Percentiles rank a stretch among this genome's conserved stretches.
These are phyloP conservation scores for Coregonus sp. DNA, from an alignment of 2,797 vertebrate genomes.

Conservation along the genomic window DNA sequence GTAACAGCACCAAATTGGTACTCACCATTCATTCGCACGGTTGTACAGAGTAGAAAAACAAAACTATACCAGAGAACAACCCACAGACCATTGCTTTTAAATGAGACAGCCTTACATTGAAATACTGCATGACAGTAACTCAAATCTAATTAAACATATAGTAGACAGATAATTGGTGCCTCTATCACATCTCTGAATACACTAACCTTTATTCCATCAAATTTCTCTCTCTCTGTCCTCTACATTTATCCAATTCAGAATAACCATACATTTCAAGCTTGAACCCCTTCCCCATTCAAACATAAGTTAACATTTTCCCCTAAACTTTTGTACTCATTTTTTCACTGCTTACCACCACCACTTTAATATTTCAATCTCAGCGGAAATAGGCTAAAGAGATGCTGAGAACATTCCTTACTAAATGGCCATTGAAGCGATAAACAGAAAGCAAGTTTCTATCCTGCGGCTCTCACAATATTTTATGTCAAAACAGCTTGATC, in stretches of 20 bases:
- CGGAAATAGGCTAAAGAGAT: slow-evolving; percentile 37
- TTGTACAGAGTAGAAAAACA: slow-evolving; percentile 63
- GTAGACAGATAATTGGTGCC: slow-evolving; percentile 48
- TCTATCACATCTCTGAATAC: slow-evolving; percentile 5
- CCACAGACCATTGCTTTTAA: slow-evolving; percentile 49
- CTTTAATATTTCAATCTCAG: slow-evolving; percentile 50
- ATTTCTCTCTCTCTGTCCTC: slow-evolving; percentile 6
- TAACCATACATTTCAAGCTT: slow-evolving; percentile 28
- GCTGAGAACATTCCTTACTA: slow-evolving; percentile 50
- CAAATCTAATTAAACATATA: slow-evolving; percentile 57
- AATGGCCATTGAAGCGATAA: slow-evolving; percentile 53
- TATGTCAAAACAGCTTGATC: slow-evolving; percentile 4
- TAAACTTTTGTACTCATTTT: slow-evolving; percentile 20
- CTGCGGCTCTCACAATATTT: slow-evolving; percentile 35
- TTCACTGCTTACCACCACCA: slow-evolving; percentile 8
- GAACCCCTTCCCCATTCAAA: slow-evolving; percentile 26
- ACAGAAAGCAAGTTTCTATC: slow-evolving; percentile 53
- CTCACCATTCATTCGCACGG: slow-evolving; percentile 54
- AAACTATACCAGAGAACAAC: slow-evolving; percentile 59
- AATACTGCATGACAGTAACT: slow-evolving; percentile 70
- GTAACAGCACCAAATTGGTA: slow-evolving; percentile 56
- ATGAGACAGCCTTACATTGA: slow-evolving; percentile 67
- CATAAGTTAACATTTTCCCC: slow-evolving; percentile 42
- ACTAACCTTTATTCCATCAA: neutral
- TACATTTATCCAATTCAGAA: slow-evolving; percentile 39